Conservation (phyloP, 1,140 invertebrate genomes). For the Drosophila malerkotliana region DNA sequence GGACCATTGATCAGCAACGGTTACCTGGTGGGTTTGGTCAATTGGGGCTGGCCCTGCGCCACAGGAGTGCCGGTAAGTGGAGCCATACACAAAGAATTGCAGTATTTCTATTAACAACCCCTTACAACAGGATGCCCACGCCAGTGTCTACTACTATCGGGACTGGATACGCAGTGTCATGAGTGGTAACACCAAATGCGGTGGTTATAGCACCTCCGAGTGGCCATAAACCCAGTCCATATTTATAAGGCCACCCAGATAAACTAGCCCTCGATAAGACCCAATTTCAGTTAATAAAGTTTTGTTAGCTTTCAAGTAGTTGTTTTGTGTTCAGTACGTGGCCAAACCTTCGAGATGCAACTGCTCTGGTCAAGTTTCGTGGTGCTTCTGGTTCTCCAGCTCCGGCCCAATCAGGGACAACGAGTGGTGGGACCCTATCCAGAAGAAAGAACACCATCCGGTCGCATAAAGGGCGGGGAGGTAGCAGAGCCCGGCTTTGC, state of each 20-base stretch:
- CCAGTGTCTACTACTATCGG: constrained; percentile 65
- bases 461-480: constrained; percentile 83
- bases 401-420: constrained; percentile 20
- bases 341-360: constrained; percentile 38
- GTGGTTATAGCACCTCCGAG: constrained; percentile 15
- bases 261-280: constrained; percentile 35
- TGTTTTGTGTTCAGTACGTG: constrained; percentile 36
- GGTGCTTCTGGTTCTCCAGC: constrained; percentile 26
- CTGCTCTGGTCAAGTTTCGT: constrained; percentile 30
- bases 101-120: background rate
- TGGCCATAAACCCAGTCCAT: constrained; percentile 21
- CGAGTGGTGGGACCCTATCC: constrained; percentile 5
- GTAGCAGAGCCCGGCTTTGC: constrained; percentile 77
- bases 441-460: background rate
- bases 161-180: constrained; percentile 60
- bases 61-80: constrained; percentile 72
- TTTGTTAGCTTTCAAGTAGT: constrained; percentile 14
- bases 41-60: constrained; percentile 85
- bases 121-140: constrained; percentile 80
- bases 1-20: constrained; percentile 84
- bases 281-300: constrained; percentile 28
- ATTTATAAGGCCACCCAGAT: constrained; percentile 28
- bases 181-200: constrained; percentile 40
- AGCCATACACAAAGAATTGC: background rate
- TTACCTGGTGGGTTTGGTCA: constrained; percentile 84